Evolutionary conservation across 2,888 invertebrate genomes (phyloP).

Genomic region (Trissonchulus sp.): DNA sequence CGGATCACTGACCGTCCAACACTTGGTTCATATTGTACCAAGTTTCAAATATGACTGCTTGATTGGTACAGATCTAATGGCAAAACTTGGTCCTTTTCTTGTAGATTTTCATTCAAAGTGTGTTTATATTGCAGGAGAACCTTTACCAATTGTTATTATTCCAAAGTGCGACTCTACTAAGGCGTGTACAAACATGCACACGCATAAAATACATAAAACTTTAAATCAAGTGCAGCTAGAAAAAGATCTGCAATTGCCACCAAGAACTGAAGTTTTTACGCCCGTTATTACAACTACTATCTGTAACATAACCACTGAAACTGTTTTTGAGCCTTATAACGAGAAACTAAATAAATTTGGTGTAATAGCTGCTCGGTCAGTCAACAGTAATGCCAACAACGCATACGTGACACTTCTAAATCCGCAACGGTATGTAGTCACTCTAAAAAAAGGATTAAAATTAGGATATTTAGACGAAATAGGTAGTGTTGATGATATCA

Average conservation of each 20-base stretch:
- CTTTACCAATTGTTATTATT: too few relatives aligned
- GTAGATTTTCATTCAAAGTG: neutral
- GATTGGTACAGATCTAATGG: neutral
- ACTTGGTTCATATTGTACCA: too few relatives aligned
- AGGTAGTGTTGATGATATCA: neutral
- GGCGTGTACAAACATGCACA: neutral
- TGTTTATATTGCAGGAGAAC: too few relatives aligned
- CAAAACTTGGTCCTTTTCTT: neutral
- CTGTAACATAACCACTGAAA: too few relatives aligned
- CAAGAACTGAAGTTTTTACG: neutral
- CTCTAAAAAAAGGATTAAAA: neutral
- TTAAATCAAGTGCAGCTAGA: neutral
- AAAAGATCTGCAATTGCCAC: neutral
- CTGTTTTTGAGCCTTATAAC: neutral
- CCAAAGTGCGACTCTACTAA: neutral
- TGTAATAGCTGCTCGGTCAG: neutral
- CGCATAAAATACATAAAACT: neutral
- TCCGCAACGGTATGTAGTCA: neutral
- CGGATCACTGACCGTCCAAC: too few relatives aligned
- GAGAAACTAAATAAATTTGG: neutral
- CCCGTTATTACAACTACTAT: too few relatives aligned
- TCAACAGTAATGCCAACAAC: neutral
- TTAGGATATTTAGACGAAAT: neutral
- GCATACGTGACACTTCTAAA: neutral
- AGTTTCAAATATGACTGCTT: neutral